Conservation (phyloP, 2,888 invertebrate species). For the Stenichneumon culpator region DNA sequence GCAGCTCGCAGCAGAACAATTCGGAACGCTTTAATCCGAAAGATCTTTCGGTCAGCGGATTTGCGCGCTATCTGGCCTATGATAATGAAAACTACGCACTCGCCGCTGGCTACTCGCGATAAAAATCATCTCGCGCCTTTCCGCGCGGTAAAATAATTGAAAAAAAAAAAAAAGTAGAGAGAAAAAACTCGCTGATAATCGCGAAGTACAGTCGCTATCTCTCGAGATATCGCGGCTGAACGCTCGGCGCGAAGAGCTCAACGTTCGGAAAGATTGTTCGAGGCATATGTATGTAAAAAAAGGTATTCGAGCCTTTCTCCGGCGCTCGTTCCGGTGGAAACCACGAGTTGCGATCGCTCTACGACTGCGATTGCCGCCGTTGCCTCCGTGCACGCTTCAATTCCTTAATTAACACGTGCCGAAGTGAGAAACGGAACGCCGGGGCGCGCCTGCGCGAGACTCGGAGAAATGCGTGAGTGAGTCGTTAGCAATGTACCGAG, state of each 20-base stretch:
- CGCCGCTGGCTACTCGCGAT: constrained; percentile 29
- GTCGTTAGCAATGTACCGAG: neutral
- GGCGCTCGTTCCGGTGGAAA: constrained; percentile 58
- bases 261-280: constrained; percentile 55
- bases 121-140: constrained; percentile 7
- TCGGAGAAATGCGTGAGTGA: neutral
- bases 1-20: neutral
- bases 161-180: neutral
- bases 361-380: constrained; percentile 3
- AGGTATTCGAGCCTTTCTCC: constrained; percentile 58
- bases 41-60: too few relatives aligned
- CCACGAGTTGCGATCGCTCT: constrained; percentile 14
- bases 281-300: constrained; percentile 31
- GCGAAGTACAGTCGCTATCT: neutral
- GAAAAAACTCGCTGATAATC: constrained; percentile 31
- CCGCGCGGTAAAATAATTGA: neutral
- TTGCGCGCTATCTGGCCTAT: neutral
- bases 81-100: neutral
- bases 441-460: neutral
- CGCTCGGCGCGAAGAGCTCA: constrained; percentile 34
- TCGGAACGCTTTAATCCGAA: neutral
- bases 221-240: constrained; percentile 13
- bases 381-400: constrained; percentile 13
- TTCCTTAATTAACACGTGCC: constrained; percentile 33
- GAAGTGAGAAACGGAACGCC: neutral